Conservation (phyloP, 2,797 vertebrate genomes). For the Brachymystax lenok region DNA sequence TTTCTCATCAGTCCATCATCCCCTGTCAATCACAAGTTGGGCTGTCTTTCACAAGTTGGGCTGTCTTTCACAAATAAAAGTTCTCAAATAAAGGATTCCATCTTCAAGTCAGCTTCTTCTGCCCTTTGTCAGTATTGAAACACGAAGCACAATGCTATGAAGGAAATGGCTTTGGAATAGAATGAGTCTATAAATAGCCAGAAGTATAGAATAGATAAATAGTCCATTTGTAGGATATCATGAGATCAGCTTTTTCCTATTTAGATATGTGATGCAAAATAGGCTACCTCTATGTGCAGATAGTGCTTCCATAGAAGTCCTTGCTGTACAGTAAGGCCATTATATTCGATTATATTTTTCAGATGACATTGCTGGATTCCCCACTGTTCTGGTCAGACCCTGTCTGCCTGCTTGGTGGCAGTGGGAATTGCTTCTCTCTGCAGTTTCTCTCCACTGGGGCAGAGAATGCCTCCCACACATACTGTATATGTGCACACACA, state of each 20-base stretch:
- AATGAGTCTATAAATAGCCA: conserved; percentile 15
- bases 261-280: too few relatives aligned
- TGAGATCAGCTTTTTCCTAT: too few relatives aligned
- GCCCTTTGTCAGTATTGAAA: background rate
- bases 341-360: background rate
- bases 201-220: conserved; percentile 11
- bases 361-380: background rate
- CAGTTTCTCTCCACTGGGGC: background rate
- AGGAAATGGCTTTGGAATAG: background rate
- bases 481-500: background rate
- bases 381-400: background rate
- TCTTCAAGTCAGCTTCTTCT: background rate
- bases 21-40: conserved; percentile 50
- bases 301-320: background rate
- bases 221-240: background rate
- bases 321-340: background rate
- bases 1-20: conserved; percentile 42
- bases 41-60: background rate
- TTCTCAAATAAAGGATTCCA: background rate
- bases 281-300: background rate
- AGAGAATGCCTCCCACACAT: background rate
- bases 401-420: conserved; percentile 27
- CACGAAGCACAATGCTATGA: background rate
- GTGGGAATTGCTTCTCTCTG: conserved; percentile 31
- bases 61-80: background rate